Base-by-base conservation (phyloP, 2,797 vertebrate genomes). In the Paramormyrops hopkinsi region DNA sequence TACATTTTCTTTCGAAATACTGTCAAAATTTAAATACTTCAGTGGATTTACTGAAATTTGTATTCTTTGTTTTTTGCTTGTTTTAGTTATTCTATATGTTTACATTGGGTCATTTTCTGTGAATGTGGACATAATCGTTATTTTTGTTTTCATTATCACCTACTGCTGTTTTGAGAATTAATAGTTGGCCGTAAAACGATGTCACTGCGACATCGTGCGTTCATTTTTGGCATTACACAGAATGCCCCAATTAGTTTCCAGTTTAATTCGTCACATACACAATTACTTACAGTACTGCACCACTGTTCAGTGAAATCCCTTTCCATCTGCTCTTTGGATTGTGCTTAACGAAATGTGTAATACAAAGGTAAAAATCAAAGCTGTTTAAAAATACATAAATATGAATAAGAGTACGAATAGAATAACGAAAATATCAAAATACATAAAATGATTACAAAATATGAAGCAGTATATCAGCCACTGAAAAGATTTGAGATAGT, bases 191-290 rank as follows among this genome's bases (percentile, higher is more conserved):
- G 14, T 7, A 50, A 84, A 84, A 50, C 46, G 82, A n/a, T 50
- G 46, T 50, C 6, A 84, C 22, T n/a, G 46, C 82, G 82, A 50
- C 82, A 84, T 84, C 82, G 82, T n/a, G 82, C 44, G 82, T 84
- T 50, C 9, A 84, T 25, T 11, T 84, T 50, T 25, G 46, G 82
- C 14, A 84, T 50, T 84, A 50, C 82, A 50, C 65, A 69, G 25
- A 12, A 69, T 84, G 9, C 82, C 2, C 41, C 19, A 84, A 9
- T 22, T 44, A 82, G 37, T 79, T 33, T 41, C 73, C 25, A 69
- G 65, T 69, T 69, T 33, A 33, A 69, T 69, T 69, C 25, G 65
- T 69, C 25, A 29, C 29, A 41, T 29, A 44, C 12, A 14, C 33
- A 33, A 79, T 79, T 79, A 79, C 6, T 19, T 79, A 41, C 73